Evolutionary conservation across 2,797 vertebrate species (phyloP).

Genomic region (Fistularia commersonii): DNA sequence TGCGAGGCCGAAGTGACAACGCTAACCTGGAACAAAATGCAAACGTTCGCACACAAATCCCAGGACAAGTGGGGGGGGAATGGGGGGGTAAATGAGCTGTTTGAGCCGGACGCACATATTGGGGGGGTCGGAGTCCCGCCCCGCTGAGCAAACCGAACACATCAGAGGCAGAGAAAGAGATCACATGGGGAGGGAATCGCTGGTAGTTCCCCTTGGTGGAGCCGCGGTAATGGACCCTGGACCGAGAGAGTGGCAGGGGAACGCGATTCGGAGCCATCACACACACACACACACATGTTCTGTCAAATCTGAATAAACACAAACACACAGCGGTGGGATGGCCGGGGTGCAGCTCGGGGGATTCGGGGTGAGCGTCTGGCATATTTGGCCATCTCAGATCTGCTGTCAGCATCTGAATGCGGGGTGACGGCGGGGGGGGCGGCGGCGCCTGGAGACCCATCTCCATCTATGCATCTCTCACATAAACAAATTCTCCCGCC

Average conservation of each 20-base stretch:
- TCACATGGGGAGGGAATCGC: conserved; percentile 65
- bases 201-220: conserved; percentile 52
- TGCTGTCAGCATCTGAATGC: conserved; percentile 88
- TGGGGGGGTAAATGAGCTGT: conserved; percentile 68
- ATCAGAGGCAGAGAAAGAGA: conserved; percentile 63
- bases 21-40: conserved; percentile 67
- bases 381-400: conserved; percentile 89
- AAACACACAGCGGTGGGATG: conserved; percentile 63
- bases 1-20: conserved; percentile 54
- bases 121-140: conserved; percentile 46
- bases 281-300: conserved; percentile 72
- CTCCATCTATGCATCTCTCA: conserved; percentile 98
- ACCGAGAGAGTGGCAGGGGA: conserved; percentile 50
- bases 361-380: conserved; percentile 71
- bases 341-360: conserved; percentile 61
- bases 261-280: conserved; percentile 52
- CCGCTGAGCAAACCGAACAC: conserved; percentile 62
- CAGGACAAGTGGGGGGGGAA: conserved; percentile 34
- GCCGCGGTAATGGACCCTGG: conserved; percentile 72
- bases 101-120: conserved; percentile 62
- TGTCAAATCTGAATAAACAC: conserved; percentile 75
- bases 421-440: conserved; percentile 84
- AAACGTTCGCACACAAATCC: conserved; percentile 62
- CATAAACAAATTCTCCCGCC: conserved; percentile 99
- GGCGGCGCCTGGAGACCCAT: conserved; percentile 86